Evolutionary conservation across 2,888 invertebrate species (phyloP), one percentile per base, ranked within the genome.

Genomic region (Parelbella ahira): DNA sequence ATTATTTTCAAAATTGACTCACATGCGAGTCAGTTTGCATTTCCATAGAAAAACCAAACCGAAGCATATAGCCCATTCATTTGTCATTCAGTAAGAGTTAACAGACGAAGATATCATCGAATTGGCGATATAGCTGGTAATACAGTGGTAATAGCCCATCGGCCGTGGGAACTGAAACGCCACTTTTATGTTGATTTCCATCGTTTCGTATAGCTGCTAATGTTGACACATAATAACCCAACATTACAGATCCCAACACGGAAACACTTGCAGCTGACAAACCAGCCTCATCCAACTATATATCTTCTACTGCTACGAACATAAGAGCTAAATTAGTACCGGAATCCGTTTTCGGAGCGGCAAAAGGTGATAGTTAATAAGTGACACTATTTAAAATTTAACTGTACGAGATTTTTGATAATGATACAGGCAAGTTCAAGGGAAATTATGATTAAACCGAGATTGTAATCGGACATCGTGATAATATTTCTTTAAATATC

Each of bases 81-180:
- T 27, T 19, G 41, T 38, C 34, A 34, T 23, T 28, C 19, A 4
- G 25, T 25, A 27, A 7, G 15, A 23, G 13, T 41, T 34, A 29
- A 42, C 30, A 4, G 13, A 10, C 20, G 12, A 33, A 45, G 50
- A 54, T 51, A 51, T 4, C 37, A 54, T 51, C 53, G 45, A 45
- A 47, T 50, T 47, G 47, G 49, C 47, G 44, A 54, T 53, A 46
- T 37, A 48, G 46, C 45, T 46, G 18, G 45, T 54, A 54, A 50
- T 53, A 50, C 37, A 34, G 34, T 32, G 39, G 50, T 52, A 52
- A 50, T 49, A 45, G 48, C 36, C 47, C 47, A 47, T 51, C 44
- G 37, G 47, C 46, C 54, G 54, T 54, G 54, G 53, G 54, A 54
- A 54, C 39, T 36, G 36, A 38, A 45, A 28, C 15, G 18, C 44